Base-by-base conservation (phyloP, 2,797 vertebrate species). In the Rhinella marina region DNA sequence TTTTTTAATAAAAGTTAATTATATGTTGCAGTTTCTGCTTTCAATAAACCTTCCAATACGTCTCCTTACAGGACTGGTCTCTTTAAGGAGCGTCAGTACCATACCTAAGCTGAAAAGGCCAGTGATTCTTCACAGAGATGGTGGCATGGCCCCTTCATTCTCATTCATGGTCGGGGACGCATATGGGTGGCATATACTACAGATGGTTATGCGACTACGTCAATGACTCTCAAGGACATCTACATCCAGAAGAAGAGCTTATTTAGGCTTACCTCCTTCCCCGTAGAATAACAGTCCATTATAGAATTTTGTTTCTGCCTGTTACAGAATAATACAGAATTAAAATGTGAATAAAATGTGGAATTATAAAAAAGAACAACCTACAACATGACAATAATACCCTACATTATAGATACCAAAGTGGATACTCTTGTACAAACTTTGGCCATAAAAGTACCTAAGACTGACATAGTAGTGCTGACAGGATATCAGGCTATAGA, bases 241-340 rank as follows among this genome's bases (percentile, higher is more conserved):
- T 73, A 41, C 7, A 41, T 41, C 75, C 2, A 90, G 21, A 54
- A 48, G 13, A 41, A 21, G 3, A 25, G 23, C n/a, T 25, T 68
- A 3, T 59, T 23, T 14, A 61, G 21, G 77, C 92, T 96, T 96
- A 99, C 98, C 97, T 96, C 98, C 98, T 96, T 99, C 98, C 92
- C 97, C 98, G 90, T 99, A 99, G 92, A 97, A 99, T 92, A 99
- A 94, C 77, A 99, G 96, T 80, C 98, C 98, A 92, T 97, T 99
- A 93, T 99, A 99, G 95, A 99, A 99, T 91, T 97, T 99, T 61
- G 95, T 97, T 96, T 99, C 98, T 88, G 98, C 98, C 98, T 99
- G 92, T 84, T 90, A 90, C 17, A n/a, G 90, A 94, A n/a, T n/a
- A n/a, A n/a, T n/a, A n/a, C n/a, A 91, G 91, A 91, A 91, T 70